A percentile compares a stretch with the other conserved stretches of the same genome.
phyloP scores from a whole-genome alignment of 2,113 vertebrate species.

The Terrapene triunguis region DNA sequence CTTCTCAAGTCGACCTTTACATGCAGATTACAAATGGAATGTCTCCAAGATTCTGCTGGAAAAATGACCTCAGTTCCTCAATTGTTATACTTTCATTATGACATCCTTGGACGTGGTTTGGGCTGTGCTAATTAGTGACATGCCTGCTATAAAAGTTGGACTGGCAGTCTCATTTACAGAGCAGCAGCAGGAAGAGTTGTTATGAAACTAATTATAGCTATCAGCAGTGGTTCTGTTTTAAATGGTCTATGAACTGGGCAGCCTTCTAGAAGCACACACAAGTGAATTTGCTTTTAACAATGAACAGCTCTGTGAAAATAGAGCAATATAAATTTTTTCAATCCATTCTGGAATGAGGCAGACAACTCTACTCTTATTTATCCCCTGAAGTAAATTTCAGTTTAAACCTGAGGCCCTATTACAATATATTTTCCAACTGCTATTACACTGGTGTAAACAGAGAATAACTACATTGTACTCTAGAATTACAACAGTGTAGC shows the following conservation, averaged over 20 bases:
- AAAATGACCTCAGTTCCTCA: constrained; percentile 42
- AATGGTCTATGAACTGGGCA: constrained; percentile 68
- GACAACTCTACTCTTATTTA: constrained; percentile 4
- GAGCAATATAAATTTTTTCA: constrained; percentile 7
- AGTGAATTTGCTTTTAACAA: constrained; percentile 66
- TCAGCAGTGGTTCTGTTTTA: constrained; percentile 76
- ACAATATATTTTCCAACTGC: constrained; percentile 23
- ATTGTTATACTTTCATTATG: constrained; percentile 39
- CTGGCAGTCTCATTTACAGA: constrained; percentile 42
- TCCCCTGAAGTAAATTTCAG: constrained; percentile 52
- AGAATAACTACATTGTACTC: constrained; percentile 62
- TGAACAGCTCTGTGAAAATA: constrained; percentile 57
- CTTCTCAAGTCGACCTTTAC: constrained; percentile 49
- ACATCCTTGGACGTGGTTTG: constrained; percentile 6
- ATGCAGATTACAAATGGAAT: constrained; percentile 55
- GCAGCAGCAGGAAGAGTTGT: constrained; percentile 71
- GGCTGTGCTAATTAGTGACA: constrained; percentile 68
- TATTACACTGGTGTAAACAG: constrained; percentile 36
- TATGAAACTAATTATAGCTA: constrained; percentile 77
- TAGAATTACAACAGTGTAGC: constrained; percentile 58
- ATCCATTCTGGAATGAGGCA: constrained; percentile 49
- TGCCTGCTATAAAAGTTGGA: constrained; percentile 50
- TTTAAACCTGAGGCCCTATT: constrained; percentile 51
- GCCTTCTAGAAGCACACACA: constrained; percentile 58
- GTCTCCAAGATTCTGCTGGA: constrained; percentile 54